phyloP scores from a whole-genome alignment of 37 sponge, comb jelly and placozoan genomes.

The Bolinopsis microptera region DNA sequence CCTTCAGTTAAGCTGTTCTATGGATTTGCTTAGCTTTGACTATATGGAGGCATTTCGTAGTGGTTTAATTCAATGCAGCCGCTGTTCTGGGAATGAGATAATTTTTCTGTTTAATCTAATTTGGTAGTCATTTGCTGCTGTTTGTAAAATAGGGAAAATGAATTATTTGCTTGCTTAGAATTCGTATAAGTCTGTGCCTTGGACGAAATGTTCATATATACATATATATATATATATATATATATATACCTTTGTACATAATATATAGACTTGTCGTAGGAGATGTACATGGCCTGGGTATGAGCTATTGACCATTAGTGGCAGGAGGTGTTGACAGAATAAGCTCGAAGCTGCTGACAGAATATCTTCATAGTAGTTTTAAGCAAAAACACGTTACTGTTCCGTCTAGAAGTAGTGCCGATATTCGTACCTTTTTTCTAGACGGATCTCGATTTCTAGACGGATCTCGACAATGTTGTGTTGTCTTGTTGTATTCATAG shows the following conservation, averaged over 20 bases:
- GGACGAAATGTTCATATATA: background rate
- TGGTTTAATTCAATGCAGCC: too few species aligned
- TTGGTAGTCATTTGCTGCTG: background rate
- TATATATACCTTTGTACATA: too few species aligned
- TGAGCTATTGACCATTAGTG: background rate
- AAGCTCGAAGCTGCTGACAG: background rate
- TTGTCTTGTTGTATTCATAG: too few species aligned
- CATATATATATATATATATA: background rate
- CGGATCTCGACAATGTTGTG: too few species aligned
- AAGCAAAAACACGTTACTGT: background rate
- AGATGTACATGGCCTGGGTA: background rate
- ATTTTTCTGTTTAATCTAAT: background rate
- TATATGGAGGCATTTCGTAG: too few species aligned
- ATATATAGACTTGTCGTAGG: background rate
- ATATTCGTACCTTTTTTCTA: background rate
- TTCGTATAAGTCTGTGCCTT: background rate
- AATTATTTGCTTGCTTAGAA: background rate
- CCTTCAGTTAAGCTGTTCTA: too few species aligned
- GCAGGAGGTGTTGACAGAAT: background rate
- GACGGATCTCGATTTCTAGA: too few species aligned
- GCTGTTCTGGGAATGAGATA: background rate
- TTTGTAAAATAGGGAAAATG: background rate
- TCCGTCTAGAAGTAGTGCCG: background rate
- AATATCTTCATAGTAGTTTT: background rate
- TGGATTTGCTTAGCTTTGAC: too few species aligned